Base-by-base conservation (phyloP, 2,797 vertebrate genomes). In the Thalassophryne amazonica region DNA sequence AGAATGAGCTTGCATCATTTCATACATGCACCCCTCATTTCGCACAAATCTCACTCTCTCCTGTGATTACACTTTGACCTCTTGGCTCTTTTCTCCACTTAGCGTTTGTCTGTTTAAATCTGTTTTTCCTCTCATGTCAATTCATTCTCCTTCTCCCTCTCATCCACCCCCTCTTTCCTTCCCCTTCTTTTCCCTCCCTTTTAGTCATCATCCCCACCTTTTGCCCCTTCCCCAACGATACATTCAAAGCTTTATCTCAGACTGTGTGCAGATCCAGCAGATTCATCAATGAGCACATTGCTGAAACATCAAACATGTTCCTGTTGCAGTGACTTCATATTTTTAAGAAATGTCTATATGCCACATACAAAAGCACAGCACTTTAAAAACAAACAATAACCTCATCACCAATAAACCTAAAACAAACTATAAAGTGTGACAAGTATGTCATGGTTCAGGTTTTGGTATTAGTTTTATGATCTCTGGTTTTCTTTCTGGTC, bases 341-440 rank as follows among this genome's bases (percentile, higher is more conserved):
- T 46, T 78, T 52, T 62, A 60, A 40, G 64, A 71, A 73, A 85
- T 85, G 43, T 84, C 83, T 76, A 29, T 25, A 42, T 37, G 13
- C 27, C 28, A 12, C 11, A 37, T 19, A 23, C 28, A 46, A 33
- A 20, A 52, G 13, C 33, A 50, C 3, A 46, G 36, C 4, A 42
- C 6, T 3, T 3, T n/a, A n/a, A n/a, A n/a, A n/a, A n/a, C n/a
- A n/a, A n/a, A n/a, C n/a, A n/a, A n/a, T n/a, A n/a, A n/a, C n/a
- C n/a, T n/a, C n/a, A n/a, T n/a, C n/a, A n/a, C n/a, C n/a, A n/a
- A n/a, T n/a, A n/a, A n/a, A n/a, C n/a, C n/a, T n/a, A n/a, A n/a
- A n/a, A n/a, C n/a, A n/a, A n/a, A n/a, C n/a, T n/a, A n/a, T n/a
- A n/a, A n/a, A n/a, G n/a, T 40, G 12, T 9, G 17, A 39, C 17